These are phyloP conservation scores for Montipora capricornis DNA, from an alignment of 64 coral and sea anemone species.

Conservation along the genomic window DNA sequence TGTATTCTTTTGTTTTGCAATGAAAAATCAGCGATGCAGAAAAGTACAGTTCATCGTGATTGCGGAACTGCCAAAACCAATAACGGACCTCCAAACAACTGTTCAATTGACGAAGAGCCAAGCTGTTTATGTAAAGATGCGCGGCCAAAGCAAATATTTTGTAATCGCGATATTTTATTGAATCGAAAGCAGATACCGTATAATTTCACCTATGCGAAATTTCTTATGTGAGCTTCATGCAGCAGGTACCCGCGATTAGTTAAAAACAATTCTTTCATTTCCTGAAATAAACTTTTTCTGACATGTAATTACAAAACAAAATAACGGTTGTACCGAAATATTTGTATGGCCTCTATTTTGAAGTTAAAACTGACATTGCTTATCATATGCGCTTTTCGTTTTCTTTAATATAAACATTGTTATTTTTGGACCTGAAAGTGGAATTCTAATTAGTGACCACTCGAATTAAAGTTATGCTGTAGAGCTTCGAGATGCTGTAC, in stretches of 20 bases:
- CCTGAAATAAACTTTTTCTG: not conserved
- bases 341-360: not conserved
- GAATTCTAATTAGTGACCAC: not conserved
- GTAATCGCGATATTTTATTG: not conserved
- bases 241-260: conserved; percentile 1
- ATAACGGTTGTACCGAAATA: not conserved
- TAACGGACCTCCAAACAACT: not conserved
- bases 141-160: not conserved
- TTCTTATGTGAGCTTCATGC: not conserved
- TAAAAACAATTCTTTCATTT: conserved; percentile 1
- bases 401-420: not conserved
- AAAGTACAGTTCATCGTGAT: not conserved
- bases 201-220: not conserved
- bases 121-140: not conserved
- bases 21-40: not conserved
- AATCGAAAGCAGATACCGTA: not conserved
- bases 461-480: not conserved
- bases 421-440: not conserved
- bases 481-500: not conserved
- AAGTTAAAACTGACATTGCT: not conserved
- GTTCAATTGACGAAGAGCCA: not conserved
- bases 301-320: not conserved
- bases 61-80: not conserved
- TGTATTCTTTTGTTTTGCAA: not conserved
- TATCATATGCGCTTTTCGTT: not conserved